Conservation (phyloP, 2,113 vertebrate genomes). For the Thamnophis sirtalis region DNA sequence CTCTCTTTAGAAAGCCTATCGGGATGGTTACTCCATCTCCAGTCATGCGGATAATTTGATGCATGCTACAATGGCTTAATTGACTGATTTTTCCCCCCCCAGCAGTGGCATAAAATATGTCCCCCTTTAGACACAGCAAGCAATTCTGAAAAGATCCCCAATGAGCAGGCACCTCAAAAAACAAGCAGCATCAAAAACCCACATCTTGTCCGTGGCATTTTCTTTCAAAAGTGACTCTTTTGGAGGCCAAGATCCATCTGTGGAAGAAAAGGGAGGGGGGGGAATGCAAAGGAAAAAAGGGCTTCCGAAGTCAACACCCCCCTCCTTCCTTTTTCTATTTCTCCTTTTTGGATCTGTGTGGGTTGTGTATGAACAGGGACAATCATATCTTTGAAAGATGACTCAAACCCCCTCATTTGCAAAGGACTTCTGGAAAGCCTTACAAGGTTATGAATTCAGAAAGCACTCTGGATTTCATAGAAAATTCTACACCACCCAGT, state of each 20-base stretch:
- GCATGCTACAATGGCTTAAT: constrained; percentile 14
- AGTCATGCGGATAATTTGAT: neutral
- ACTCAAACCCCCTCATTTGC: neutral
- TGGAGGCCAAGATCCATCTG: neutral
- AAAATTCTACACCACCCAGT: no score
- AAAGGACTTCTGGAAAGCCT: neutral
- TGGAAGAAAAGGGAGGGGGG: neutral
- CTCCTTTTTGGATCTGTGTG: neutral
- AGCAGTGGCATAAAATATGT: neutral
- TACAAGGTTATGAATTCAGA: neutral
- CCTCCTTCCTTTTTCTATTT: neutral
- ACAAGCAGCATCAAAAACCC: neutral
- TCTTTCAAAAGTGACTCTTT: neutral
- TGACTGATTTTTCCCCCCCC: neutral
- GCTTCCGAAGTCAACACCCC: neutral
- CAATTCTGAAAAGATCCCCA: neutral
- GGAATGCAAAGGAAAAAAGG: no score
- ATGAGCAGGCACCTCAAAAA: neutral
- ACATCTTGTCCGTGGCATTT: neutral
- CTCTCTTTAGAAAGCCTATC: neutral
- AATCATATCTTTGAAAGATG: neutral
- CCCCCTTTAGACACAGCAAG: neutral
- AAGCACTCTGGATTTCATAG: neutral
- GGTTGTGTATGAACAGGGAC: neutral
- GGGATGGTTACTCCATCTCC: neutral